Percentiles rank a stretch among this genome's conserved stretches.
Evolutionary conservation across 2,797 vertebrate genomes (phyloP).

Genomic region (Otus scops): DNA sequence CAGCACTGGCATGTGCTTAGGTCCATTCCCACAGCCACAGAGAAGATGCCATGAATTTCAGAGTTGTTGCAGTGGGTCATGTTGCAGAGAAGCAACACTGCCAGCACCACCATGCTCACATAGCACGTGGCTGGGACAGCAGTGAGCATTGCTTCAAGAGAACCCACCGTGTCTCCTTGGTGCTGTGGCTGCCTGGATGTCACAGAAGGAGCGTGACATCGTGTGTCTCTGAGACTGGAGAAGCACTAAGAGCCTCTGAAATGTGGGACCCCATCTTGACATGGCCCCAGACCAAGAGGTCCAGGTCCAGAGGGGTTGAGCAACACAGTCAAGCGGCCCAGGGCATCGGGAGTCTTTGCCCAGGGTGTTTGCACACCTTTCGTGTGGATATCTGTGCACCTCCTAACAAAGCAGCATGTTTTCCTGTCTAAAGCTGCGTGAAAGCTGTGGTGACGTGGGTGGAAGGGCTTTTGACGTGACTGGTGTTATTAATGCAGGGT

Average conservation of each 20-base stretch:
- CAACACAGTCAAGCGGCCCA: fast-evolving
- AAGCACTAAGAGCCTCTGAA: neutral
- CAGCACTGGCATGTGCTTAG: constrained; percentile 8
- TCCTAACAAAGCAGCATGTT: neutral
- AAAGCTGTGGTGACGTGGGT: neutral
- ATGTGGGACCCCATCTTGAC: neutral
- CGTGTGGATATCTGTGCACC: no score
- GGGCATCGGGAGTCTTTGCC: neutral
- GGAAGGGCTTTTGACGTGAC: neutral
- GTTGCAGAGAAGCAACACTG: constrained; percentile 22
- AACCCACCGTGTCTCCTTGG: neutral
- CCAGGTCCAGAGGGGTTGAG: neutral
- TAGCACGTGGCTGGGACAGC: neutral
- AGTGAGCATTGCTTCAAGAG: neutral
- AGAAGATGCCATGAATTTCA: neutral
- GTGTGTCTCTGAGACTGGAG: neutral
- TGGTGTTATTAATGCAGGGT: neutral
- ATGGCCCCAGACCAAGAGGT: neutral
- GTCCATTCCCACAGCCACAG: neutral
- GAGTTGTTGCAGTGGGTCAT: constrained; percentile 50
- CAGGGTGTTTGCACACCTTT: neutral
- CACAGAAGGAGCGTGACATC: neutral
- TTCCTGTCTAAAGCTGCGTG: fast-evolving
- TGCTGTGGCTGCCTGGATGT: constrained; percentile 34
- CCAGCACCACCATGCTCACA: neutral